Conservation (phyloP, 2,113 vertebrate species). For the Podiceps cristatus region DNA sequence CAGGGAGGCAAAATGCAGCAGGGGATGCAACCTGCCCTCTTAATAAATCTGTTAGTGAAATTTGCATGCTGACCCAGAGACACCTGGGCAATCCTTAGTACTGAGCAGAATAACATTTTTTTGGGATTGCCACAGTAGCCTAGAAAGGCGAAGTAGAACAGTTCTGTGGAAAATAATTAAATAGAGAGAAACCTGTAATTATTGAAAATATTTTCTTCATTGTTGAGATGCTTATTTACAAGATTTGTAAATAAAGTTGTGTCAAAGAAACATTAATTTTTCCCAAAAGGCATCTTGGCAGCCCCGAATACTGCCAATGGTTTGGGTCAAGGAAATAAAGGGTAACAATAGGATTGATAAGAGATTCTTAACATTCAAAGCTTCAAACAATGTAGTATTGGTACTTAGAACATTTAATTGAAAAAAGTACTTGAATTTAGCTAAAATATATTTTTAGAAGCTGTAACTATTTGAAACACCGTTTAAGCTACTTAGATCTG, state of each 20-base stretch:
- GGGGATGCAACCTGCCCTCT: not conserved
- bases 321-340: not conserved
- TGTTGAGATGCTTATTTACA: not conserved
- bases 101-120: not conserved
- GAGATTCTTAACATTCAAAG: not conserved
- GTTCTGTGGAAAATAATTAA: not conserved
- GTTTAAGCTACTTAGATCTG: not conserved
- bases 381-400: not conserved
- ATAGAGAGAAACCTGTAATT: not conserved
- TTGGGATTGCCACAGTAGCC: not conserved
- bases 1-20: not conserved
- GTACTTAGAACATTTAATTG: not conserved
- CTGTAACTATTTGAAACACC: not conserved
- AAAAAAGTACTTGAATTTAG: not conserved
- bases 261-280: not conserved
- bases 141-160: not conserved
- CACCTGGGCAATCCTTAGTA: not conserved
- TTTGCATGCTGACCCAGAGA: not conserved
- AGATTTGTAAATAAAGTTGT: not conserved
- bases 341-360: not conserved
- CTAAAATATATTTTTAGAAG: not conserved
- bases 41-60: not conserved
- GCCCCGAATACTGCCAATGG: not conserved
- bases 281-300: not conserved
- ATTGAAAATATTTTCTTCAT: not conserved